A percentile compares a stretch with the other conserved stretches of the same genome.
Conservation (phyloP, 2,888 invertebrate species). For the Aphelenchoides bicaudatus region DNA sequence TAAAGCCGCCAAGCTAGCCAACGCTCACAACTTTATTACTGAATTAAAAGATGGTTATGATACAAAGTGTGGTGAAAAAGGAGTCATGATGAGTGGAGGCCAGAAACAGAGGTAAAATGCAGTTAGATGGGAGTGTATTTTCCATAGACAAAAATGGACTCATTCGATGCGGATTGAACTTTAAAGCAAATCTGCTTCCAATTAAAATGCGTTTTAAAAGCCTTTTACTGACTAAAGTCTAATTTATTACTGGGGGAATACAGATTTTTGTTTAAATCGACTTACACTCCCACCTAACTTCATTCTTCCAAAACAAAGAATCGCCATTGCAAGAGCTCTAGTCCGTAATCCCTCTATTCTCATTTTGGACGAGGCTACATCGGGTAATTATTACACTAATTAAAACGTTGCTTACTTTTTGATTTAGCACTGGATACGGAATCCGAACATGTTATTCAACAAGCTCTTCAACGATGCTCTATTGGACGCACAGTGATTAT, state of each 20-base stretch:
- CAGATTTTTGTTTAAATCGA: too few relatives aligned
- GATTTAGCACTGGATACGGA: slow-evolving; percentile 42
- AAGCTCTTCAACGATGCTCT: slow-evolving; percentile 39
- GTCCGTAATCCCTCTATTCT: slow-evolving; percentile 45
- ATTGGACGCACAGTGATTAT: slow-evolving; percentile 62
- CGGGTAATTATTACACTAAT: not conserved
- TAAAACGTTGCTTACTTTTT: not conserved
- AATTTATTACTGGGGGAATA: too few relatives aligned
- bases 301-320: too few relatives aligned
- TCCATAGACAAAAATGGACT: too few relatives aligned
- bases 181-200: too few relatives aligned
- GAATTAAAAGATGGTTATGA: slow-evolving; percentile 61
- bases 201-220: too few relatives aligned
- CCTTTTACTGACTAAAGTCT: too few relatives aligned
- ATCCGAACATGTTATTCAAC: slow-evolving; percentile 45
- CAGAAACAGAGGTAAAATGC: too few relatives aligned
- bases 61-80: slow-evolving; percentile 62
- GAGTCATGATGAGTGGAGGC: slow-evolving; percentile 61
- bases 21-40: slow-evolving; percentile 62
- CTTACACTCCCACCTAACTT: too few relatives aligned
- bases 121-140: too few relatives aligned
- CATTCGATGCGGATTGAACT: too few relatives aligned
- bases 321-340: slow-evolving; percentile 52
- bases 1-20: slow-evolving; percentile 60
- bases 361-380: slow-evolving; percentile 50